Evolutionary conservation across 2,888 invertebrate genomes (phyloP).

Genomic region (Macropis europaea): DNA sequence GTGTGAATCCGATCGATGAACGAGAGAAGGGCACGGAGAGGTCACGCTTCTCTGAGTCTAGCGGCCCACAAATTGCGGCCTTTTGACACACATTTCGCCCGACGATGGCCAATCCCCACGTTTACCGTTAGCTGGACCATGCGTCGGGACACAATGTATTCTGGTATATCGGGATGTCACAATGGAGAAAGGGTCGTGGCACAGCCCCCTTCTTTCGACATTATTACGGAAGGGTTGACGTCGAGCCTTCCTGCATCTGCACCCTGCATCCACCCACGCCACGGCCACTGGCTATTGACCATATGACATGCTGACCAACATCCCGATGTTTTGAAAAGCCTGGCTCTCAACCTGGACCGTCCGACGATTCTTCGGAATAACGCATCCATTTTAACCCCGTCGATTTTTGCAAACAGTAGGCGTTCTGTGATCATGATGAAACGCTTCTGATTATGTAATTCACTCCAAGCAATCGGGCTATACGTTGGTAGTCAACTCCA

Average conservation of each 20-base stretch:
- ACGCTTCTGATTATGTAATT: background rate
- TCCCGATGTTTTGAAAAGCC: conserved; percentile 64
- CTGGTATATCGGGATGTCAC: conserved; percentile 62
- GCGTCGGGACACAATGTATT: conserved; percentile 70
- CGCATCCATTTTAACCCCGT: background rate
- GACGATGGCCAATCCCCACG: conserved; percentile 14
- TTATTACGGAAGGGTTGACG: conserved; percentile 79
- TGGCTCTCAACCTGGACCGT: conserved; percentile 49
- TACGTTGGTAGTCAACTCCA: too few relatives aligned
- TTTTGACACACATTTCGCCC: conserved; percentile 73
- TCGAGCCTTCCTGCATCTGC: conserved; percentile 73
- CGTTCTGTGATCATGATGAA: conserved; percentile 6
- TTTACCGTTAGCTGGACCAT: conserved; percentile 74
- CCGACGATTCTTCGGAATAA: background rate
- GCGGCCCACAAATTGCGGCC: conserved; percentile 61
- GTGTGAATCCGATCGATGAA: background rate
- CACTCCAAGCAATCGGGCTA: too few relatives aligned
- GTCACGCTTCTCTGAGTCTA: conserved; percentile 26
- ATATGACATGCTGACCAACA: conserved; percentile 80
- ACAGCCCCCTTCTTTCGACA: conserved; percentile 69
- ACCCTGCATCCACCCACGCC: conserved; percentile 69
- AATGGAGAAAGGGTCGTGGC: conserved; percentile 65
- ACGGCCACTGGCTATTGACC: conserved; percentile 76
- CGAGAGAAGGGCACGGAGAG: conserved; percentile 6
- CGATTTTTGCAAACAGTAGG: background rate